Conservation (phyloP, 1,140 invertebrate genomes). For the Anastrepha ludens region DNA sequence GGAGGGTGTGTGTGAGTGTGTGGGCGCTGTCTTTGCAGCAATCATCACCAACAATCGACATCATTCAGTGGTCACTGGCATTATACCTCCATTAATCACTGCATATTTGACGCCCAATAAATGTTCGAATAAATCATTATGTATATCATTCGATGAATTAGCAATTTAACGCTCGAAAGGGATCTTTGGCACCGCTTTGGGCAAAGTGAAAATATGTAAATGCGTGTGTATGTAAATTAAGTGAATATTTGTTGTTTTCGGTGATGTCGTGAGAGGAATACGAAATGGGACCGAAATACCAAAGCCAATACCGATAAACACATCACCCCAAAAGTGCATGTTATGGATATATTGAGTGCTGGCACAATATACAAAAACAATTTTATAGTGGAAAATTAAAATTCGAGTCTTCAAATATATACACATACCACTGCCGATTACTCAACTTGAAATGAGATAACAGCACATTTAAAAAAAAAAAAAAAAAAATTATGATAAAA, state of each 20-base stretch:
- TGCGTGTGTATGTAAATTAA: not conserved
- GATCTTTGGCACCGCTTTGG: not conserved
- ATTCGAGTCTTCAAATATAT: too few relatives aligned
- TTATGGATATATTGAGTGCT: too few relatives aligned
- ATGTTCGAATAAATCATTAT: slow-evolving; percentile 30
- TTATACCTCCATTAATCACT: slow-evolving; percentile 39
- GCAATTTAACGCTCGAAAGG: slow-evolving; percentile 23
- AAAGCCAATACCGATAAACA: not conserved
- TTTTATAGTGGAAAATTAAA: too few relatives aligned
- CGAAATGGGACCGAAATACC: not conserved
- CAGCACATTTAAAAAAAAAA: too few relatives aligned
- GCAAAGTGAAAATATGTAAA: not conserved
- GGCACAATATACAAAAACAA: too few relatives aligned
- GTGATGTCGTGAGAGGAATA: not conserved
- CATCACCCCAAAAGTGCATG: too few relatives aligned
- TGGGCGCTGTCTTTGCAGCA: not conserved
- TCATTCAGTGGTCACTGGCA: slow-evolving; percentile 42
- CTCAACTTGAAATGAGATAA: too few relatives aligned
- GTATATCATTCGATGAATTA: slow-evolving; percentile 32
- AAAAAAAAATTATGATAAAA: too few relatives aligned
- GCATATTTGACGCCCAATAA: slow-evolving; percentile 34
- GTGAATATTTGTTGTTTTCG: not conserved
- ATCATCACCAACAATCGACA: slow-evolving; percentile 16
- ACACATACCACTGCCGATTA: too few relatives aligned
- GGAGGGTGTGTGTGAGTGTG: not conserved